These are phyloP conservation scores for Blera fallax DNA, from an alignment of 2,888 invertebrate species.

Conservation along the genomic window DNA sequence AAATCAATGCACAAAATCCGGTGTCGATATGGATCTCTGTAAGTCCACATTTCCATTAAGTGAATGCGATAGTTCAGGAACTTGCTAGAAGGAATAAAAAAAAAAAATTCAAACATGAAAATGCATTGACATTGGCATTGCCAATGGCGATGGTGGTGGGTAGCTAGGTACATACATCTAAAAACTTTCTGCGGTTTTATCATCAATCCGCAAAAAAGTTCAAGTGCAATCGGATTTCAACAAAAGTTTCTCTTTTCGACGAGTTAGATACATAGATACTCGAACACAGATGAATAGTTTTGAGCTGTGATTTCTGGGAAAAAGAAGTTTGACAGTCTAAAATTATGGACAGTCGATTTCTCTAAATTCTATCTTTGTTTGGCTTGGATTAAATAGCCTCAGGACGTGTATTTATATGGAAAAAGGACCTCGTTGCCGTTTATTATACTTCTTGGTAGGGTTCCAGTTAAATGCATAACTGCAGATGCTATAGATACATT, in stretches of 20 bases:
- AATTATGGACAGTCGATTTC: not conserved
- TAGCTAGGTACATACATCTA: not conserved
- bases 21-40: not conserved
- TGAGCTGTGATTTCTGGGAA: not conserved
- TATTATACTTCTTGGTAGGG: too few species aligned
- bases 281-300: not conserved
- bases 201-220: not conserved
- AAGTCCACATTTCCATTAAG: not conserved
- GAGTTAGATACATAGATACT: not conserved
- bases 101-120: not conserved
- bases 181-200: not conserved
- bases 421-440: too few species aligned
- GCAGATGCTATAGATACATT: too few species aligned
- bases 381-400: too few species aligned
- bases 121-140: constrained; percentile 20
- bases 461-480: too few species aligned
- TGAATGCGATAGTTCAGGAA: not conserved
- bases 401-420: too few species aligned
- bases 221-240: not conserved
- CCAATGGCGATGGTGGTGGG: not conserved
- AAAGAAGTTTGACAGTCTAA: not conserved
- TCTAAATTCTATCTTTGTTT: too few species aligned
- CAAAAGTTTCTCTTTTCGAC: not conserved
- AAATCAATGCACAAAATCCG: not conserved
- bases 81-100: not conserved